A percentile compares a stretch with the other conserved stretches of the same genome.
Evolutionary conservation across 2,888 invertebrate species (phyloP).

Genomic region (Odontothrips loti): DNA sequence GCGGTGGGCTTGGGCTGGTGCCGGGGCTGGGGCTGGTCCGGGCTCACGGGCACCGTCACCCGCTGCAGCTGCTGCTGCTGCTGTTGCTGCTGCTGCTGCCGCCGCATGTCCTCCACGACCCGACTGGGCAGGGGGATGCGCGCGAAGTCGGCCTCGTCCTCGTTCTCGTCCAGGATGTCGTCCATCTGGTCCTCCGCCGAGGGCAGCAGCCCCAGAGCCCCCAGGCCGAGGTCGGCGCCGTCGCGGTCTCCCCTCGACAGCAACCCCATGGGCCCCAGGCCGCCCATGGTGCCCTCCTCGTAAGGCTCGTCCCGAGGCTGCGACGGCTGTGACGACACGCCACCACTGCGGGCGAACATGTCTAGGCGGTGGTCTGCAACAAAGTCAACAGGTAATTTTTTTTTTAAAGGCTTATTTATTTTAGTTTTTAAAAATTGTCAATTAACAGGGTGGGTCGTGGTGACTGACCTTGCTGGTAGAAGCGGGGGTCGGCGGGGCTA

Average conservation of each 20-base stretch:
- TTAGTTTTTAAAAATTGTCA: too few relatives aligned
- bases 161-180: not conserved
- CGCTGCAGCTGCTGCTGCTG: not conserved
- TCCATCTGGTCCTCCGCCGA: not conserved
- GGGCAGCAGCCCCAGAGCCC: not conserved
- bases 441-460: too few relatives aligned
- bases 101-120: not conserved
- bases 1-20: conserved; percentile 17
- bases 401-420: too few relatives aligned
- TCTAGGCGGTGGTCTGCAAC: not conserved
- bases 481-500: not conserved
- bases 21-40: not conserved
- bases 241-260: not conserved
- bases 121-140: not conserved
- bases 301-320: not conserved
- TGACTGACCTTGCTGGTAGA: not conserved
- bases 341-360: not conserved
- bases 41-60: not conserved
- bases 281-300: not conserved
- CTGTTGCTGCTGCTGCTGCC: not conserved
- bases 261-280: not conserved
- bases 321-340: not conserved
- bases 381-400: too few relatives aligned
- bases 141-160: not conserved
- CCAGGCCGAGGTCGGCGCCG: not conserved